A percentile compares a stretch with the other conserved stretches of the same genome.
phyloP scores from a whole-genome alignment of 2,797 vertebrate species.

The Poliocrania exsul region DNA sequence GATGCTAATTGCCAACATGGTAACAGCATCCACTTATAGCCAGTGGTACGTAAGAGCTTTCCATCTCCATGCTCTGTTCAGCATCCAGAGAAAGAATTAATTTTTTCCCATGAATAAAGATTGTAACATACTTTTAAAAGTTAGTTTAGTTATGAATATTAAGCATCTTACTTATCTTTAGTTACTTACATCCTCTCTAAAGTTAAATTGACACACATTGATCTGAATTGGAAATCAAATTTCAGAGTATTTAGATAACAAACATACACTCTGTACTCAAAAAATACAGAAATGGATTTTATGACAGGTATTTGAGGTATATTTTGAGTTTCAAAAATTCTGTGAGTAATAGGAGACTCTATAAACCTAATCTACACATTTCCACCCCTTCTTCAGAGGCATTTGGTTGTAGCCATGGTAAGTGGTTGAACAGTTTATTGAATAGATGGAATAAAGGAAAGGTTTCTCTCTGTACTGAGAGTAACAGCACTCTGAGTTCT shows the following conservation, averaged over 20 bases:
- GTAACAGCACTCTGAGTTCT: neutral
- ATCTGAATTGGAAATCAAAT: neutral
- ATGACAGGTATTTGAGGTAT: neutral
- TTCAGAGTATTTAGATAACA: neutral
- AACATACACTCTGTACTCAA: neutral
- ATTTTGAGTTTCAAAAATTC: neutral
- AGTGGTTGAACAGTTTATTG: neutral
- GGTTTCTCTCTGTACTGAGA: neutral
- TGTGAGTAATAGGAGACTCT: neutral
- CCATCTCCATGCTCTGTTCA: neutral
- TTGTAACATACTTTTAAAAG: neutral
- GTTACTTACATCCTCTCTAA: neutral
- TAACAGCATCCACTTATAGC: neutral
- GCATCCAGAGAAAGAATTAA: neutral
- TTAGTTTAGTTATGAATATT: neutral
- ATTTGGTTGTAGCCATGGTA: neutral
- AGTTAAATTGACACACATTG: neutral
- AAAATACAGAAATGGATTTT: neutral
- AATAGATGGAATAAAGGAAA: neutral
- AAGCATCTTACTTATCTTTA: neutral
- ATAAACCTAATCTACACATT: neutral
- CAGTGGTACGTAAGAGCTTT: neutral
- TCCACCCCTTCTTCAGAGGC: neutral
- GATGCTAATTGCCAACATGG: neutral
- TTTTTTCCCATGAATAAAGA: neutral